Evolutionary conservation across 2,888 invertebrate genomes (phyloP).

Genomic region (Hemithea aestivaria): DNA sequence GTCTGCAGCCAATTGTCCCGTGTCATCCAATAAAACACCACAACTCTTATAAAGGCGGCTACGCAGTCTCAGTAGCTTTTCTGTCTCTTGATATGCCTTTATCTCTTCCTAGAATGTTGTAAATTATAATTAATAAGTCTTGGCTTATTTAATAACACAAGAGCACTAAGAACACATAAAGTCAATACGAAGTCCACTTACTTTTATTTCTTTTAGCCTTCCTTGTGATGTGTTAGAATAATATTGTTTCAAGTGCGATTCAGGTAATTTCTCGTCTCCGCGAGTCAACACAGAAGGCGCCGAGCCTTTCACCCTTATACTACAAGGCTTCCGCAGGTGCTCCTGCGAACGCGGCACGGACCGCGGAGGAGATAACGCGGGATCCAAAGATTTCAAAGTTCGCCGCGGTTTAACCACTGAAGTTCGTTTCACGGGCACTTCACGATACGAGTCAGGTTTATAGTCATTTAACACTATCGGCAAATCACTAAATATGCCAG

Average conservation of each 20-base stretch:
- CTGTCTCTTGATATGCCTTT: constrained; percentile 52
- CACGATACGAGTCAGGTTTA: constrained; percentile 35
- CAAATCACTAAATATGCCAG: constrained; percentile 54
- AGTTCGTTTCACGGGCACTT: constrained; percentile 36
- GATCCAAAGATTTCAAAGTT: constrained; percentile 59
- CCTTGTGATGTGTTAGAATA: constrained; percentile 56
- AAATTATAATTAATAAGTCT: no score
- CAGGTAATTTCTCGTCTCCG: constrained; percentile 43
- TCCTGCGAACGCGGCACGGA: constrained; percentile 26
- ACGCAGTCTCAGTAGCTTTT: constrained; percentile 49
- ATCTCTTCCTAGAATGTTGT: constrained; percentile 64
- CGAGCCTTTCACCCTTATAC: constrained; percentile 39
- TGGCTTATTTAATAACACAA: no score
- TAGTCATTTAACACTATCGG: constrained; percentile 61
- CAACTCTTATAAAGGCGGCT: constrained; percentile 56
- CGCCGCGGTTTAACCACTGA: constrained; percentile 57
- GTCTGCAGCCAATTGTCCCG: constrained; percentile 47
- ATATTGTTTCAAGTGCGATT: constrained; percentile 46
- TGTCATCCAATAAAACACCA: constrained; percentile 58
- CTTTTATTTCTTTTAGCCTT: constrained; percentile 60
- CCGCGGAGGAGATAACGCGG: constrained; percentile 45
- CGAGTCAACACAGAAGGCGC: constrained; percentile 42
- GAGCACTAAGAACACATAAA: no score
- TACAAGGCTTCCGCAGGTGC: constrained; percentile 26
- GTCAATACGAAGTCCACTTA: no score